Evolutionary conservation across 2,113 vertebrate genomes (phyloP).

Genomic region (Macquaria ambigua): DNA sequence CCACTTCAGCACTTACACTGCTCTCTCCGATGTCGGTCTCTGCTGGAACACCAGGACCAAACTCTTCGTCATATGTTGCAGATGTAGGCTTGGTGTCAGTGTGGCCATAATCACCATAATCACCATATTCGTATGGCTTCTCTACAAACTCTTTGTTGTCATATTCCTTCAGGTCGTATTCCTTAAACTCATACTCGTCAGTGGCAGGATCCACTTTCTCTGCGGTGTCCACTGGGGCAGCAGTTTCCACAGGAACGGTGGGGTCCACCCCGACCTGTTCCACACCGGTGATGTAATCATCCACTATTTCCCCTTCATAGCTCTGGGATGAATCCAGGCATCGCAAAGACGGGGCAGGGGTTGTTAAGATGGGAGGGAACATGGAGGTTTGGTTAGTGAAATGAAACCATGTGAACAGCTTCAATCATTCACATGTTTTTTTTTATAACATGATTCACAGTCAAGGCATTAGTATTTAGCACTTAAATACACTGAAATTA

Average conservation of each 20-base stretch:
- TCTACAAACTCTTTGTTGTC: conserved; percentile 81
- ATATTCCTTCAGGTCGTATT: conserved; percentile 86
- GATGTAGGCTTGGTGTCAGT: conserved; percentile 88
- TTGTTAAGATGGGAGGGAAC: conserved; percentile 26
- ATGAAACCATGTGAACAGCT: conserved; percentile 47
- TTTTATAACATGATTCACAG: conserved; percentile 28
- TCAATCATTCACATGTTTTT: conserved; percentile 47
- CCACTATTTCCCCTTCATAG: conserved; percentile 91
- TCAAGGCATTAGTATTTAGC: conserved; percentile 16
- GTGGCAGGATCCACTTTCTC: conserved; percentile 79
- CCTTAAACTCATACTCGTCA: conserved; percentile 89
- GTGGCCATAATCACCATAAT: conserved; percentile 90
- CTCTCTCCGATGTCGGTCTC: conserved; percentile 93
- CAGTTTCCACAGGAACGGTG: conserved; percentile 80
- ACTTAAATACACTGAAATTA: conserved; percentile 1
- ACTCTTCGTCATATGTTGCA: conserved; percentile 86
- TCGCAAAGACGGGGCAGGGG: neutral
- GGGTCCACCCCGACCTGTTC: conserved; percentile 90
- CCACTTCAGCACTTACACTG: conserved; percentile 87
- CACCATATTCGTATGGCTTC: conserved; percentile 85
- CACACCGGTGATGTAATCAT: conserved; percentile 96
- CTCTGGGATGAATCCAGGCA: conserved; percentile 77
- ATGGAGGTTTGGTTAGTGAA: conserved; percentile 58
- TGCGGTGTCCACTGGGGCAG: conserved; percentile 61
- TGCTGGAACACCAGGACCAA: conserved; percentile 94